Evolutionary conservation across 2,888 invertebrate species (phyloP), one percentile per base, ranked within the genome.

Genomic region (Oasisia sp.): DNA sequence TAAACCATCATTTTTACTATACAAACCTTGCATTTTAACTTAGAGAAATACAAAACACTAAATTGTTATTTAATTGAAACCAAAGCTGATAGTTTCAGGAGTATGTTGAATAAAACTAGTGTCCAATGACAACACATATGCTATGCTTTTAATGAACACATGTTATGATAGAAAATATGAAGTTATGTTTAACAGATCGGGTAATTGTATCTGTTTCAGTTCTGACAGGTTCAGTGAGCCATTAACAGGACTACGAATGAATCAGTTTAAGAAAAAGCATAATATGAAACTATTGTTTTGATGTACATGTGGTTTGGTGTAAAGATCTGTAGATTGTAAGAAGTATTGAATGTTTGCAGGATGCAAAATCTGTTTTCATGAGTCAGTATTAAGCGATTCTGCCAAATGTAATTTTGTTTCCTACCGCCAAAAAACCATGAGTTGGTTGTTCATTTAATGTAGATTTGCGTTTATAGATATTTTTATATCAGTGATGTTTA

Each of bases 351-450:
- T 74, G 74, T 27, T 74, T 74, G 74, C 74, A 74, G 74, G 74
- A 74, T 27, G n/a, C 74, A 74, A 74, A 74, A 74, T 74, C 74
- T 74, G 74, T 74, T 19, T 74, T 74, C 74, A 74, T 7, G n/a
- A 74, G 74, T 74, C 74, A 74, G 74, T 74, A 74, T 74, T 74
- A 74, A 74, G 27, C 7, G 7, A 74, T 74, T 74, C 74, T 74
- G 74, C n/a, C n/a, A 19, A 74, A 74, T 74, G 74, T 74, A 74
- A 74, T 74, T 74, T 74, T 74, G n/a, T 74, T 74, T 74, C 74
- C 14, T 74, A n/a, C 19, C 27, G 74, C n/a, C 74, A 74, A 4
- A 56, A 74, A 19, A 74, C n/a, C 19, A 74, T 27, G 27, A 74
- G 19, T 74, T 74, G 74, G 74, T 74, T 74, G 14, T 74, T 19